Percentiles rank a stretch among this genome's conserved stretches.
Evolutionary conservation across 2,888 invertebrate species (phyloP).

Genomic region (Liposcelis brunnea): DNA sequence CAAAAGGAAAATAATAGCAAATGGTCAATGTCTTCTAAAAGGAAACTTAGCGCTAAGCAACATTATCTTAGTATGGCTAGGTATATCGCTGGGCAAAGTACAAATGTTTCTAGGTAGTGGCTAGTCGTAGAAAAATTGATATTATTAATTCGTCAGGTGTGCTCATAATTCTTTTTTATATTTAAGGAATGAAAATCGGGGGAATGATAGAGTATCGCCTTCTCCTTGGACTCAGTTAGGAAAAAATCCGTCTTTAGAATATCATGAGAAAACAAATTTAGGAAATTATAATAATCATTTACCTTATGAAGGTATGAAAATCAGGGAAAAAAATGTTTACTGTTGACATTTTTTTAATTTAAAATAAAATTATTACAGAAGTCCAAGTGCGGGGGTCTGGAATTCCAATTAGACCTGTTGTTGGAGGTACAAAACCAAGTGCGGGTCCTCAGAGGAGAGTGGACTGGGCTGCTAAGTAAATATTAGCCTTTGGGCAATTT

Average conservation of each 20-base stretch:
- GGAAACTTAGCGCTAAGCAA: constrained; percentile 41
- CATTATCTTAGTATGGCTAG: constrained; percentile 62
- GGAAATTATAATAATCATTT: background rate
- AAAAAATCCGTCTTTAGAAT: background rate
- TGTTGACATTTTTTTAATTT: no score
- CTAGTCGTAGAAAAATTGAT: no score
- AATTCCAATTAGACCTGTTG: background rate
- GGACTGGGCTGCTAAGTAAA: constrained; percentile 70
- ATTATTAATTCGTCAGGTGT: no score
- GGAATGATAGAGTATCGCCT: background rate
- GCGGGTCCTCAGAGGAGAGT: constrained; percentile 23
- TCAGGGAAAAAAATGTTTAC: no score
- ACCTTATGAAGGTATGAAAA: no score
- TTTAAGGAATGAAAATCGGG: background rate
- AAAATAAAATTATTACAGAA: no score
- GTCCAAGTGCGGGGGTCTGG: background rate
- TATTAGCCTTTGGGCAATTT: constrained; percentile 7
- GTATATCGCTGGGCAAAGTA: constrained; percentile 52
- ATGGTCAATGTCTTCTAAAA: constrained; percentile 21
- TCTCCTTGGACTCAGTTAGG: constrained; percentile 9
- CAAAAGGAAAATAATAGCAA: constrained; percentile 20
- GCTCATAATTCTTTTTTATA: no score
- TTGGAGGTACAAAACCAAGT: constrained; percentile 4
- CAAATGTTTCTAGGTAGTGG: constrained; percentile 21
- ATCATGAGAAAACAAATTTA: no score